Base-by-base conservation (phyloP, 2,797 vertebrate genomes). In the Nyctalus aviator region DNA sequence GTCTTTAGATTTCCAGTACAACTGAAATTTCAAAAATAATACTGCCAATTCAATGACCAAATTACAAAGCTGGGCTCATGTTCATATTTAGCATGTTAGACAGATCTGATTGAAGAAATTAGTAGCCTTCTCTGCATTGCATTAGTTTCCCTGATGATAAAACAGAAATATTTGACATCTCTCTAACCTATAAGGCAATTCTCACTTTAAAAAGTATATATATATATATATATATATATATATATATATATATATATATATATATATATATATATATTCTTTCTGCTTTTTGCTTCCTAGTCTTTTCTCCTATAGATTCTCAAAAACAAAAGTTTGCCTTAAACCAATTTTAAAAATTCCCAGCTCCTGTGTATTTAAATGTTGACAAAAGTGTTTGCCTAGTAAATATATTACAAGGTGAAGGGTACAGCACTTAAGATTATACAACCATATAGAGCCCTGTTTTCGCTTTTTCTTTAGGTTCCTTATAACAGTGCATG, bases 261-360 rank as follows among this genome's bases (percentile, higher is more conserved):
- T 66, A 8, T 66, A 66, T 30, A 44, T 66, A 8, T 66, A 66
- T 46, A 48, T 10, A 25, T 35, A 77, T 35, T 27, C 3, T 68
- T 55, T 83, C 57, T 85, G 11, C 32, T 79, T 53, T 84, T 35
- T 57, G 13, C 13, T 89, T 68, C 84, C 87, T 79, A 71, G 37
- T 57, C 25, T 82, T 93, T 90, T 66, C 46, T 46, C 25, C 62
- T 64, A 21, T 9, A 57, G 8, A 73, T 8, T 79, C 30, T 86
- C 35, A 85, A 91, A 93, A 88, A 68, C 23, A 71, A 87, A 95
- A 81, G 21, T 77, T 88, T 55, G 68, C 14, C 14, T 85, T 75
- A 68, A 81, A 90, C 11, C 48, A 93, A 75, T 90, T 9, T 9
- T 44, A 44, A 44, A 44, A 3, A 32, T 53, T 72, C 37, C 30